Evolutionary conservation across 2,113 vertebrate genomes (phyloP).

Genomic region (Mesitornis unicolor): DNA sequence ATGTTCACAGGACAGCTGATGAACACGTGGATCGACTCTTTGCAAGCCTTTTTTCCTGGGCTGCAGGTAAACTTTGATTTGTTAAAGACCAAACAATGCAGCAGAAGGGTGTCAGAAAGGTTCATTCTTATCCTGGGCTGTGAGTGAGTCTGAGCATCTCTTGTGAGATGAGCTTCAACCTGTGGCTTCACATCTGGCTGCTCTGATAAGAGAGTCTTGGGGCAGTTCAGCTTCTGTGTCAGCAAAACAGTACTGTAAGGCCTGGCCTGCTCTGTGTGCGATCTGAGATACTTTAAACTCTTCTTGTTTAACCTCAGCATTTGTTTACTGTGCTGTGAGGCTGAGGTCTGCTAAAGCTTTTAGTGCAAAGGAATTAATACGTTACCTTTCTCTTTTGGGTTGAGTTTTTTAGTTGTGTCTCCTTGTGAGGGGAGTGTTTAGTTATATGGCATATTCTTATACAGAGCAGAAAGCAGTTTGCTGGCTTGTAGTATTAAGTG

Average conservation of each 20-base stretch:
- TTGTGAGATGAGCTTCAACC: not conserved
- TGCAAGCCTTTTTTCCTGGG: slow-evolving; percentile 98
- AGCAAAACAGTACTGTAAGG: not conserved
- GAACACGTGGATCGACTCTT: slow-evolving; percentile 99
- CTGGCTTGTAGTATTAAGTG: not conserved
- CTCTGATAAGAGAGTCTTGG: not conserved
- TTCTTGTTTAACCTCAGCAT: not conserved
- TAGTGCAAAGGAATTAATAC: not conserved
- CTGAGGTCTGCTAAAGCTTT: not conserved
- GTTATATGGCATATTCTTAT: accelerated
- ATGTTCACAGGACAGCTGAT: slow-evolving; percentile 97
- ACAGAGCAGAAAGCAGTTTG: not conserved
- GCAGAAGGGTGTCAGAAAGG: not conserved
- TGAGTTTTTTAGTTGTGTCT: not conserved
- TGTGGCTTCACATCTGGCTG: not conserved
- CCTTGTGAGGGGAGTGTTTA: not conserved
- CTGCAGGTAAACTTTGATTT: slow-evolving; percentile 80
- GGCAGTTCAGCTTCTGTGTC: not conserved
- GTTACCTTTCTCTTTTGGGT: not conserved
- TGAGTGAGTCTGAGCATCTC: not conserved
- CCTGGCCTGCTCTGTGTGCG: not conserved
- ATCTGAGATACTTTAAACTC: not conserved
- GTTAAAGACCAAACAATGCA: accelerated
- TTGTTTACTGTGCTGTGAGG: not conserved
- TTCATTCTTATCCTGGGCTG: not conserved